Evolutionary conservation across 2,113 vertebrate species (phyloP).

Genomic region (Galeopterus variegatus): DNA sequence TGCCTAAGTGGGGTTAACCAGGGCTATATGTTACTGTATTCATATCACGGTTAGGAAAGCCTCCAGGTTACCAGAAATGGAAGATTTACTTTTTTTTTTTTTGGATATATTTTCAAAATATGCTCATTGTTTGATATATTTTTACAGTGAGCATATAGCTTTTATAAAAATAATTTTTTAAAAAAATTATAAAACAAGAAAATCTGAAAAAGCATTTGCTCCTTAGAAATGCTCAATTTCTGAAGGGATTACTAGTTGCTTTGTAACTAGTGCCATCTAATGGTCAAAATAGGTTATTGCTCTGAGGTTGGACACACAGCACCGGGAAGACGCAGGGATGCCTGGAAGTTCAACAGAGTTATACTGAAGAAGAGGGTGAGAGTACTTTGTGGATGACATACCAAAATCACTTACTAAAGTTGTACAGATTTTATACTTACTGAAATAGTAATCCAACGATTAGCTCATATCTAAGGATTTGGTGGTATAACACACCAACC

Average conservation of each 20-base stretch:
- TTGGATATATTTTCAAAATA: too few relatives aligned
- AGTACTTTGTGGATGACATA: neutral
- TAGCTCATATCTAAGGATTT: neutral
- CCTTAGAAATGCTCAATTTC: neutral
- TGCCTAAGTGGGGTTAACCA: neutral
- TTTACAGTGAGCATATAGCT: constrained; percentile 25
- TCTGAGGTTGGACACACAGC: neutral
- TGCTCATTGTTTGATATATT: neutral
- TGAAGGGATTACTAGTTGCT: neutral
- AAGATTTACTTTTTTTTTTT: neutral
- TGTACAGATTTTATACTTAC: neutral
- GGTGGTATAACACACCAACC: neutral
- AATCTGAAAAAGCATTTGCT: neutral
- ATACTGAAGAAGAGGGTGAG: neutral
- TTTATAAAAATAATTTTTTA: constrained; percentile 53
- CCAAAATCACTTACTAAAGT: neutral
- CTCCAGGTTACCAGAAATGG: neutral
- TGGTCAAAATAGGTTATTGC: constrained; percentile 44
- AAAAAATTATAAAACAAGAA: constrained; percentile 45
- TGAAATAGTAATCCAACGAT: neutral
- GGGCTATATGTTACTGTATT: neutral
- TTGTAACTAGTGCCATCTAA: constrained; percentile 64
- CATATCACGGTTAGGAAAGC: neutral
- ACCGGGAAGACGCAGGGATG: neutral
- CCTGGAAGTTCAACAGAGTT: neutral